Base-by-base conservation (phyloP, 2,888 invertebrate species). In the Drymonia ruficornis region DNA sequence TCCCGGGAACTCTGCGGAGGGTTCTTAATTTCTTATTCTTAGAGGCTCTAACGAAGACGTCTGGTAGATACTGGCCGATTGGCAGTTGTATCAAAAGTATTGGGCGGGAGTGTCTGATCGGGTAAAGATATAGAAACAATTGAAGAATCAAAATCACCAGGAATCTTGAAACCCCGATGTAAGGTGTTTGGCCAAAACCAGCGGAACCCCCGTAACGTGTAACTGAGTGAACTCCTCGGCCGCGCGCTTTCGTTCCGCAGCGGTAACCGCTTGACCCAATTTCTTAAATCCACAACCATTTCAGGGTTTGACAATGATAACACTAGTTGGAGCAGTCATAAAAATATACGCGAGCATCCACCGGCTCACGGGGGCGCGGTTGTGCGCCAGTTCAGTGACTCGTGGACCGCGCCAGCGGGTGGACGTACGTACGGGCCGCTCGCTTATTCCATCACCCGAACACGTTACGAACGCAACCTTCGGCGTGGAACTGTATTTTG, bases 351-450 rank as follows among this genome's bases (percentile, higher is more conserved):
- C 74, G 72, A 72, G 78, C 75, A 75, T 74, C 74, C 74, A 73
- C 74, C 80, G 81, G 74, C 70, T 60, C 75, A 73, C 69, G 81
- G 82, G 77, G 81, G 83, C 80, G 83, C 81, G 83, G 83, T 72
- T 72, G 72, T 65, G 72, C 74, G 68, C 69, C 80, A 75, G 90
- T 90, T 91, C 91, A 91, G 90, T 91, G 91, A 90, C 89, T 90
- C 80, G 86, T 76, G 74, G 74, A 67, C 81, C 81, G 84, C 78
- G 73, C 78, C 63, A 64, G 58, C 23, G 75, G 60, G 67, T 59
- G 81, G 76, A 81, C 84, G 86, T 73, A 69, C 60, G 71, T 67
- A 72, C 69, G 73, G 59, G 70, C 65, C 70, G 70, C 60, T 55
- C 59, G 57, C 57, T 52, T 49, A 53, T 61, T 58, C 54, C 65